A percentile compares a stretch with the other conserved stretches of the same genome.
Conservation (phyloP, 2,113 vertebrate species). For the Chamaetylas fuelleborni region DNA sequence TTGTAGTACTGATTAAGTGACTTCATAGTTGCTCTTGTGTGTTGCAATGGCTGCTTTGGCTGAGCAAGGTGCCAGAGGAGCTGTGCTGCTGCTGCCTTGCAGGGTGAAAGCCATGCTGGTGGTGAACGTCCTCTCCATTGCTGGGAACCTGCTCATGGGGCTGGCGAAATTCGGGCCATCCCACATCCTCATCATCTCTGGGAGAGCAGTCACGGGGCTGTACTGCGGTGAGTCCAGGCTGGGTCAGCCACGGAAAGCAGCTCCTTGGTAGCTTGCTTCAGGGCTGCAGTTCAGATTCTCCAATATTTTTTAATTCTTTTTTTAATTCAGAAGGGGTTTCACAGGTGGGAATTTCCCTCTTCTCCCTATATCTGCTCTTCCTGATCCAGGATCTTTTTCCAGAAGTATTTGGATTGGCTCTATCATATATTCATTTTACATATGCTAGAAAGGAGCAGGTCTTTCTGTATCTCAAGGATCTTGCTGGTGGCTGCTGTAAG, state of each 20-base stretch:
- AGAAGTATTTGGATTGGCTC: not conserved
- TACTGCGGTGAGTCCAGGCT: conserved; percentile 85
- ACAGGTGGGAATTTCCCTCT: not conserved
- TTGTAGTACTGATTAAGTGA: not conserved
- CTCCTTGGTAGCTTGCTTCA: not conserved
- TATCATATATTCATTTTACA: not conserved
- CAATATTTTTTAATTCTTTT: not conserved
- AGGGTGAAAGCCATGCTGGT: conserved; percentile 91
- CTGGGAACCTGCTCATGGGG: conserved; percentile 88
- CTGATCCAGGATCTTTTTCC: not conserved
- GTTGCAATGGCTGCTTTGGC: not conserved
- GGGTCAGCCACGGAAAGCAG: not conserved
- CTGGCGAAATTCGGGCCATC: conserved; percentile 84
- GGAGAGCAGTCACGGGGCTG: conserved; percentile 88
- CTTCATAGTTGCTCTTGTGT: not conserved
- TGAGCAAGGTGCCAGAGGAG: not conserved
- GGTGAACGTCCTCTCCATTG: conserved; percentile 84
- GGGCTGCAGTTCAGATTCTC: not conserved
- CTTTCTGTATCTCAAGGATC: not conserved
- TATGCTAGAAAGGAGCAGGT: not conserved
- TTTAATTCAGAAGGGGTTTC: not conserved
- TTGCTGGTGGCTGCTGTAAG: not conserved
- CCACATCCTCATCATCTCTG: conserved; percentile 88
- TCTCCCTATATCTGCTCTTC: not conserved
- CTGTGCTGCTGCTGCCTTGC: conserved; percentile 56